A percentile compares a stretch with the other conserved stretches of the same genome.
phyloP scores from a whole-genome alignment of 2,113 vertebrate species.

The Melanotaenia duboulayi region DNA sequence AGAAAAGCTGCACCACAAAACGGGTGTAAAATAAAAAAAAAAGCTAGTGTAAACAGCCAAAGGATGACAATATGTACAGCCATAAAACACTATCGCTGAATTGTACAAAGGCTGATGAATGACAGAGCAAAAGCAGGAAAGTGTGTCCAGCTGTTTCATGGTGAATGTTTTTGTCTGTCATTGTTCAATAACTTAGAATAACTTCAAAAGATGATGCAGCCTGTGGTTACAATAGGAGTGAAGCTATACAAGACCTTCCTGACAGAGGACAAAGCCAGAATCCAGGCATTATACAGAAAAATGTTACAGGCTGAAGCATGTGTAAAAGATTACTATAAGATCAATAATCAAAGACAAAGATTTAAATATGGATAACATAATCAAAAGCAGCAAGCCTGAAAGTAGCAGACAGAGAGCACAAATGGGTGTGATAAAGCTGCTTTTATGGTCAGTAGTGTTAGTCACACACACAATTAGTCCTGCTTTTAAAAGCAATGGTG shows the following conservation, averaged over 20 bases:
- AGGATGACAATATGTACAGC: slow-evolving; percentile 46
- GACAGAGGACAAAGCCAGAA: slow-evolving; percentile 12
- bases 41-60: slow-evolving; percentile 52
- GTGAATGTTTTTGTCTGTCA: not conserved
- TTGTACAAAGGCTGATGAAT: slow-evolving; percentile 25
- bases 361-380: slow-evolving; percentile 8
- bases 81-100: slow-evolving; percentile 52
- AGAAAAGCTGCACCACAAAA: slow-evolving; percentile 34
- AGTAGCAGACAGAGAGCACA: slow-evolving; percentile 18
- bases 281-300: slow-evolving; percentile 9
- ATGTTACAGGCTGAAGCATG: not conserved
- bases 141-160: slow-evolving; percentile 5
- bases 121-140: slow-evolving; percentile 3
- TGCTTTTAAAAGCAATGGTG: slow-evolving; percentile 11
- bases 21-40: slow-evolving; percentile 29
- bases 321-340: slow-evolving; percentile 23
- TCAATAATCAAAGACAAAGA: slow-evolving; percentile 3
- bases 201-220: slow-evolving; percentile 6
- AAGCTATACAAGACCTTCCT: slow-evolving; percentile 35
- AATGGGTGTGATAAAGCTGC: slow-evolving; percentile 34
- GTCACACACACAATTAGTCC: slow-evolving; percentile 15
- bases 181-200: slow-evolving; percentile 17
- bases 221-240: slow-evolving; percentile 29
- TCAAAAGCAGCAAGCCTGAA: not conserved
- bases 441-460: slow-evolving; percentile 35